Conservation (phyloP, 2,113 vertebrate genomes). For the Menidia beryllina region DNA sequence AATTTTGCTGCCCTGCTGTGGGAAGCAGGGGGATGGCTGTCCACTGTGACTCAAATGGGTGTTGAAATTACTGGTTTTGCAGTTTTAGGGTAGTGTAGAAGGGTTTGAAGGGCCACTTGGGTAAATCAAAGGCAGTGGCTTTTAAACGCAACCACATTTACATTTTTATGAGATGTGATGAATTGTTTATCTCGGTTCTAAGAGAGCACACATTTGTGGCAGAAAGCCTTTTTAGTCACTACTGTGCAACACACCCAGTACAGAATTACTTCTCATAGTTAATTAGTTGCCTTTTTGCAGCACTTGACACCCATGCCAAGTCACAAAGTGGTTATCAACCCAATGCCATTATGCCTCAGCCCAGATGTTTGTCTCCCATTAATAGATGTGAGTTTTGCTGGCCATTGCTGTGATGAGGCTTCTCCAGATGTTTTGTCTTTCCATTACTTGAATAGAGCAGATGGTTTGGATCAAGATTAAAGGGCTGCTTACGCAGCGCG, state of each 20-base stretch:
- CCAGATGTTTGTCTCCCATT: conserved; percentile 62
- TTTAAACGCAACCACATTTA: conserved; percentile 57
- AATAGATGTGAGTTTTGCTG: conserved; percentile 64
- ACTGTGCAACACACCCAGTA: conserved; percentile 5
- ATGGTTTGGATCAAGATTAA: conserved; percentile 67
- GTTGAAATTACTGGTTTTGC: not conserved
- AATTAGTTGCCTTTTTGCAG: conserved; percentile 42
- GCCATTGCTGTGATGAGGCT: conserved; percentile 29
- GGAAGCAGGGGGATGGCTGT: not conserved
- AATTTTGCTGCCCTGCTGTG: conserved; percentile 21
- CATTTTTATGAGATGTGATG: conserved; percentile 54
- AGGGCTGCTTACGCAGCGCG: conserved; percentile 54
- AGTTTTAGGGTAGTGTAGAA: not conserved
- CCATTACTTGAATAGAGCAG: conserved; percentile 64
- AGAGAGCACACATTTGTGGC: conserved; percentile 27
- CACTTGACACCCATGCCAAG: conserved; percentile 44
- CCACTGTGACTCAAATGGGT: not conserved
- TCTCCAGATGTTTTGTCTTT: conserved; percentile 76
- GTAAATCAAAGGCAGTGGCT: conserved; percentile 45
- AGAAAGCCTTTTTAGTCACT: conserved; percentile 27
- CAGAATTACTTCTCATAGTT: conserved; percentile 24
- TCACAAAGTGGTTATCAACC: conserved; percentile 58
- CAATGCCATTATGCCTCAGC: conserved; percentile 38
- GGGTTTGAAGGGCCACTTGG: not conserved
- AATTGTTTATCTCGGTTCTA: conserved; percentile 42